A percentile compares a stretch with the other conserved stretches of the same genome.
These are phyloP conservation scores for Drosophila nigrodunni DNA, from an alignment of 1,140 invertebrate genomes.

Conservation along the genomic window DNA sequence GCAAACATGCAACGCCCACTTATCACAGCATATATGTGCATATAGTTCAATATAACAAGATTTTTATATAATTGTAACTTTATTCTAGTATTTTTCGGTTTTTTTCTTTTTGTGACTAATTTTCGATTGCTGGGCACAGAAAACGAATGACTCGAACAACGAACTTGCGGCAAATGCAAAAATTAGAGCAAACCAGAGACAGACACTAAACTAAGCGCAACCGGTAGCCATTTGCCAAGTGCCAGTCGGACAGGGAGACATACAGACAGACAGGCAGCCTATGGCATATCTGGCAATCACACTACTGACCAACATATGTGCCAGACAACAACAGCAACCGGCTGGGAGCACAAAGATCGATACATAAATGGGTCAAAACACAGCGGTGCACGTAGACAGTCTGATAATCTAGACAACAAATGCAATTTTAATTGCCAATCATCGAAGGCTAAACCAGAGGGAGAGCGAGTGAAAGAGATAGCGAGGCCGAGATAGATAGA, in stretches of 20 bases:
- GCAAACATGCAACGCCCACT: constrained; percentile 78
- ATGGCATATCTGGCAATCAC: constrained; percentile 44
- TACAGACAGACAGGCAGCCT: constrained; percentile 29
- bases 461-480: neutral
- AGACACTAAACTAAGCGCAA: constrained; percentile 33
- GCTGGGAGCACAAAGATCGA: constrained; percentile 44
- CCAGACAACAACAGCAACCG: constrained; percentile 44
- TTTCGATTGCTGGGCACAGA: constrained; percentile 38
- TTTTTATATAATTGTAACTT: constrained; percentile 75
- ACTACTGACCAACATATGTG: constrained; percentile 68
- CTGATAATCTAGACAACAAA: constrained; percentile 58
- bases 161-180: constrained; percentile 33
- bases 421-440: constrained; percentile 74
- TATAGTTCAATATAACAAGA: constrained; percentile 56
- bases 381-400: constrained; percentile 50
- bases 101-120: constrained; percentile 63
- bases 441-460: constrained; percentile 30
- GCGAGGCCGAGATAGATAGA: too few relatives aligned
- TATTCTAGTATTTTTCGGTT: constrained; percentile 30
- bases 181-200: constrained; percentile 40
- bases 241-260: neutral
- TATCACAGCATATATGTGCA: constrained; percentile 48
- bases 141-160: constrained; percentile 38
- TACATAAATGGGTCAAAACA: constrained; percentile 59
- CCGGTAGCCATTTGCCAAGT: constrained; percentile 56